Conservation (phyloP, 2,797 vertebrate species). For the Ctenochaetus hawaiiensis region DNA sequence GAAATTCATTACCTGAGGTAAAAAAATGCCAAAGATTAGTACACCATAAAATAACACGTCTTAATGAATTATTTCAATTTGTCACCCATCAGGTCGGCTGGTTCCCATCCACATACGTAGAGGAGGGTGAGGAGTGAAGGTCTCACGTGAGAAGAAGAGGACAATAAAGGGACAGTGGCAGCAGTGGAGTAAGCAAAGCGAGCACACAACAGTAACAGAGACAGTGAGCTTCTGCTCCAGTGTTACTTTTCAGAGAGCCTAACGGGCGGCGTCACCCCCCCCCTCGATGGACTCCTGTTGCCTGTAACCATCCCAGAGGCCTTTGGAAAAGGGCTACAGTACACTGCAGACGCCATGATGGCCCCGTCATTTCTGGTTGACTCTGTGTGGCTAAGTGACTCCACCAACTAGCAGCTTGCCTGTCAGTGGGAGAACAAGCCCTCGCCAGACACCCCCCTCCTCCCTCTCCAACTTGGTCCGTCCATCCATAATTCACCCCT, state of each 20-base stretch:
- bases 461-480: slow-evolving; percentile 18
- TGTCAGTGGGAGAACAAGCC: slow-evolving; percentile 60
- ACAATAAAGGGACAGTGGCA: slow-evolving; percentile 13
- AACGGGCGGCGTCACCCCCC: slow-evolving; percentile 31
- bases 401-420: slow-evolving; percentile 69
- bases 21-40: no score
- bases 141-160: background rate
- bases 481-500: slow-evolving; percentile 63
- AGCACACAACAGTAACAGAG: slow-evolving; percentile 18
- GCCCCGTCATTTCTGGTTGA: slow-evolving; percentile 44
- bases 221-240: slow-evolving; percentile 23
- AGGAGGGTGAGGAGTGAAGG: slow-evolving; percentile 92
- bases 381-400: slow-evolving; percentile 63
- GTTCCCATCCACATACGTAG: slow-evolving; percentile 99
- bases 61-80: no score
- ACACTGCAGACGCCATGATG: slow-evolving; percentile 40
- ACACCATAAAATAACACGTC: no score
- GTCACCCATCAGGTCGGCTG: slow-evolving; percentile 91
- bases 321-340: slow-evolving; percentile 49
- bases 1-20: no score
- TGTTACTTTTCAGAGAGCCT: slow-evolving; percentile 19
- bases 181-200: slow-evolving; percentile 34
- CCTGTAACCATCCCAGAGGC: slow-evolving; percentile 53
- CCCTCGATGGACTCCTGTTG: slow-evolving; percentile 32
- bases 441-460: slow-evolving; percentile 60